These are phyloP conservation scores for Homalodisca vitripennis DNA, from an alignment of 1,140 invertebrate species.

Conservation along the genomic window DNA sequence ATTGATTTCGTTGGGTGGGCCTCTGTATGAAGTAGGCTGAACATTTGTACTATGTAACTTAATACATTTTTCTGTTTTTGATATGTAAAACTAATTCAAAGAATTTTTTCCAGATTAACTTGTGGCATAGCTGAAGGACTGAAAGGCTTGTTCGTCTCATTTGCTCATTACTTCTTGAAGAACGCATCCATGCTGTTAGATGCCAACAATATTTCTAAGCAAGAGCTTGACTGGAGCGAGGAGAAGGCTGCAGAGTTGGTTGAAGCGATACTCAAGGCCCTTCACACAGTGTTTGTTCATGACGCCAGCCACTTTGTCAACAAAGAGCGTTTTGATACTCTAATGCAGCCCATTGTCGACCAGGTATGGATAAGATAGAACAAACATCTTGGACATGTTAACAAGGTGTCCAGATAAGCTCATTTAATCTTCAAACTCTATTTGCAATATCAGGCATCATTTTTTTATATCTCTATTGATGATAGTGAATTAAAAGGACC, in stretches of 20 bases:
- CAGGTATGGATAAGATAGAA: slow-evolving; percentile 57
- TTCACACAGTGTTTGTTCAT: slow-evolving; percentile 76
- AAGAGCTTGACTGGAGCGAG: slow-evolving; percentile 28
- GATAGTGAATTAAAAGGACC: too few species aligned
- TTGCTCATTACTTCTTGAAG: slow-evolving; percentile 81
- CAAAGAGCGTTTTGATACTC: slow-evolving; percentile 72
- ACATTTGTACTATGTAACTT: too few species aligned
- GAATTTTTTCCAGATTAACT: slow-evolving; percentile 68
- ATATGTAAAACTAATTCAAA: too few species aligned
- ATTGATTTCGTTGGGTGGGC: too few species aligned
- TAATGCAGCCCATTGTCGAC: slow-evolving; percentile 85
- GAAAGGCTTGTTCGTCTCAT: slow-evolving; percentile 85
- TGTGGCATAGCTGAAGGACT: slow-evolving; percentile 75
- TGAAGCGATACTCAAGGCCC: slow-evolving; percentile 50
- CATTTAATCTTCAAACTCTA: too few species aligned
- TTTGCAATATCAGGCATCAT: too few species aligned
- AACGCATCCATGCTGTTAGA: slow-evolving; percentile 70
- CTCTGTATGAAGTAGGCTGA: too few species aligned
- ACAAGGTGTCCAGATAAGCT: too few species aligned
- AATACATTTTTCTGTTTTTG: too few species aligned
- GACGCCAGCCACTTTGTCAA: slow-evolving; percentile 76
- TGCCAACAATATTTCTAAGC: slow-evolving; percentile 46
- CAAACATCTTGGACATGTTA: too few species aligned
- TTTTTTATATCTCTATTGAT: too few species aligned
- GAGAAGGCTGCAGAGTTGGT: slow-evolving; percentile 39